These are phyloP conservation scores for Melopsittacus undulatus DNA, from an alignment of 2,797 vertebrate species.

Conservation along the genomic window DNA sequence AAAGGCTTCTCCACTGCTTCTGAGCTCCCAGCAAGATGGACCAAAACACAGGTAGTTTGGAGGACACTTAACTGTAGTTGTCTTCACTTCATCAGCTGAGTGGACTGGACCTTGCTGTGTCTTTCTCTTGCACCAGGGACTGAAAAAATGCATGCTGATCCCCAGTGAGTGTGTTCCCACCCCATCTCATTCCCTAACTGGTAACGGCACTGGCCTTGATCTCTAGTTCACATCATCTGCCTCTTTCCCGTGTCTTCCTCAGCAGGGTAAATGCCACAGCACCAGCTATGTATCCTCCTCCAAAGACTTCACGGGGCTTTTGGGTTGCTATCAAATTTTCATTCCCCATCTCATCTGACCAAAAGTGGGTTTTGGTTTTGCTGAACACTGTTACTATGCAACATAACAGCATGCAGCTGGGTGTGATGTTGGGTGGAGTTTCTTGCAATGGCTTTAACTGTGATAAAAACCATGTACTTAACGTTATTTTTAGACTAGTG, in stretches of 20 bases:
- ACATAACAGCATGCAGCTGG: slow-evolving; percentile 40
- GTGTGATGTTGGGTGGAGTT: slow-evolving; percentile 26
- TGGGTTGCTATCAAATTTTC: not conserved
- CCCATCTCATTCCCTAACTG: not conserved
- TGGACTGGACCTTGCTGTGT: not conserved
- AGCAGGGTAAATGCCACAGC: not conserved
- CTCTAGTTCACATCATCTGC: not conserved
- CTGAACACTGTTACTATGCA: slow-evolving; percentile 4
- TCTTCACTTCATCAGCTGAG: not conserved
- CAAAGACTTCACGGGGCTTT: not conserved
- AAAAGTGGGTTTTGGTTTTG: not conserved
- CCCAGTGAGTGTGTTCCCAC: not conserved
- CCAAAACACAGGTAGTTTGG: not conserved
- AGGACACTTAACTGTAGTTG: not conserved
- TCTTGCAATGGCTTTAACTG: slow-evolving; percentile 24
- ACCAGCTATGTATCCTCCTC: not conserved
- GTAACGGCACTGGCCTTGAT: not conserved
- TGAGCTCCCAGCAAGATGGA: not conserved
- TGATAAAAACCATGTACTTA: slow-evolving; percentile 53
- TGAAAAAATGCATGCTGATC: not conserved
- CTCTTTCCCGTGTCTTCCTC: not conserved
- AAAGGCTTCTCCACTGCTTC: not conserved
- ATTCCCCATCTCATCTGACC: not conserved
- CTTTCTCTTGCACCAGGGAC: not conserved
- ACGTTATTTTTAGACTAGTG: slow-evolving; percentile 65